Conservation (phyloP, 2,113 vertebrate species). For the Barbus barbus region DNA sequence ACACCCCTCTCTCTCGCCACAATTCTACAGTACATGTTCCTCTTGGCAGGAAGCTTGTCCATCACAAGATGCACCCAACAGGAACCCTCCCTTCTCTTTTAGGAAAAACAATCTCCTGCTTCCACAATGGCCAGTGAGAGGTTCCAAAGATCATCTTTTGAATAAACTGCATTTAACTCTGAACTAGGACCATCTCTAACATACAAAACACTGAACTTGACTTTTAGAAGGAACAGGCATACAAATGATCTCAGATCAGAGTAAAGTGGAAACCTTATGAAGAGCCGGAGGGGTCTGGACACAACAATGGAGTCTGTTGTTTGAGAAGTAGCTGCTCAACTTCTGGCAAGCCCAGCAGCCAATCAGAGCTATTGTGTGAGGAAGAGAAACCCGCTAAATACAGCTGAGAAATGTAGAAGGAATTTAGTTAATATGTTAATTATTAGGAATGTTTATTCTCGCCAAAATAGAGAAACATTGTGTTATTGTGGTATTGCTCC, state of each 20-base stretch:
- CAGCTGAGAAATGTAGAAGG: conserved; percentile 8
- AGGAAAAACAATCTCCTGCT: conserved; percentile 34
- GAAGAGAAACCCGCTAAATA: conserved; percentile 33
- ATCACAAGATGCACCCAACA: conserved; percentile 37
- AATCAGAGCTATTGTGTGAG: conserved; percentile 21
- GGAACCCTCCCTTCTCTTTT: conserved; percentile 41
- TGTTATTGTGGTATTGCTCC: background rate
- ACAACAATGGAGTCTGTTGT: conserved; percentile 55
- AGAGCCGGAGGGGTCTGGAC: background rate
- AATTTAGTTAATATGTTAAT: conserved; percentile 19
- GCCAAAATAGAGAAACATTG: conserved; percentile 8
- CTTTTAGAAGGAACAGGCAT: background rate
- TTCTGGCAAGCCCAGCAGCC: conserved; percentile 23
- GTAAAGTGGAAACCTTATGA: conserved; percentile 16
- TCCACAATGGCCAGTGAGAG: conserved; percentile 27
- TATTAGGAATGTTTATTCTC: conserved; percentile 11
- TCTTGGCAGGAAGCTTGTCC: conserved; percentile 43
- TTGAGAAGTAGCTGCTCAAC: conserved; percentile 35
- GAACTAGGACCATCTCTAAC: background rate
- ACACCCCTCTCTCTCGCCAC: background rate
- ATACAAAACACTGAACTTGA: background rate
- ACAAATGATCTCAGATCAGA: conserved; percentile 40
- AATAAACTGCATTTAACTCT: conserved; percentile 21
- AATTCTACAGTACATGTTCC: background rate
- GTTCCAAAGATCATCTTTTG: background rate